Evolutionary conservation across 2,888 invertebrate species (phyloP).

Genomic region (Mesorhabditis spiculigera): DNA sequence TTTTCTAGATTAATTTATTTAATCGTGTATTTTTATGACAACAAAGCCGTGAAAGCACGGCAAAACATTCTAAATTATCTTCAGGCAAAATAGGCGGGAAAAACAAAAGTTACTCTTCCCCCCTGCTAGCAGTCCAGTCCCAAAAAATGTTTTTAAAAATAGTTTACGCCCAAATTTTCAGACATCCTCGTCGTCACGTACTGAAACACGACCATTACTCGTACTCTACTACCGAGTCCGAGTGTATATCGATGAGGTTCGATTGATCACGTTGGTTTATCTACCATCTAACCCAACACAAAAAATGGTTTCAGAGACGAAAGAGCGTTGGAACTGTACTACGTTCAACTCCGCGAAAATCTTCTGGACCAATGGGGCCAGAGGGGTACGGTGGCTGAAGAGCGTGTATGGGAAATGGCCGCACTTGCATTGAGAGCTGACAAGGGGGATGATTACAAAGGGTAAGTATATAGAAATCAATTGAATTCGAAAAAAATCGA

Average conservation of each 20-base stretch:
- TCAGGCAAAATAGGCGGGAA: too few relatives aligned
- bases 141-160: background rate
- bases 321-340: constrained; percentile 86
- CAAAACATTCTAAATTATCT: too few relatives aligned
- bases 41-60: too few relatives aligned
- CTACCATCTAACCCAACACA: background rate
- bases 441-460: constrained; percentile 75
- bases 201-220: constrained; percentile 43
- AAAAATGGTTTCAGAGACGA: constrained; percentile 70
- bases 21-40: too few relatives aligned
- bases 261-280: constrained; percentile 39
- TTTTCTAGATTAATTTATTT: background rate
- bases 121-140: too few relatives aligned
- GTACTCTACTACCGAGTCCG: constrained; percentile 49
- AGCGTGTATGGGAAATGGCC: constrained; percentile 73
- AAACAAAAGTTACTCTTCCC: too few relatives aligned
- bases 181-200: constrained; percentile 11
- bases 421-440: constrained; percentile 88
- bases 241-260: constrained; percentile 47
- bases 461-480: constrained; percentile 50
- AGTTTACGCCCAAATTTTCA: background rate
- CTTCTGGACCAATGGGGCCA: constrained; percentile 63
- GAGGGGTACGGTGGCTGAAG: constrained; percentile 60
- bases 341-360: constrained; percentile 88
- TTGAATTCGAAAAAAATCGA: constrained; percentile 10